Base-by-base conservation (phyloP, 1,140 invertebrate species). In the Asbolus verrucosus region DNA sequence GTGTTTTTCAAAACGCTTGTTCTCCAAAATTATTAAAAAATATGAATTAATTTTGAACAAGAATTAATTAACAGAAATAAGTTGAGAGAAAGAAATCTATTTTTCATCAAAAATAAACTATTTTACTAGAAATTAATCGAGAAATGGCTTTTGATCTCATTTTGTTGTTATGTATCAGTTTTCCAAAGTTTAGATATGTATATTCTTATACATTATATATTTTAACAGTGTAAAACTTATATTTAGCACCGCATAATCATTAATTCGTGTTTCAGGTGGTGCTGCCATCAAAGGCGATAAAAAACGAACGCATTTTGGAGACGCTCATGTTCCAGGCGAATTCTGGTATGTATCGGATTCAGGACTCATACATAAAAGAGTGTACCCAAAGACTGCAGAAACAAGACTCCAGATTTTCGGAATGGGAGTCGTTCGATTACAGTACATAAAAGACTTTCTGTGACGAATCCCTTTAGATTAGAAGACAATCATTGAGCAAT, bases 241-340 rank as follows among this genome's bases (percentile, higher is more conserved):
- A 11, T 5, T 4, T 6, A 36, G n/a, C 11, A 11, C n/a, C 5
- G 11, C 11, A 2, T 11, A n/a, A 36, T 36, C n/a, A n/a, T 6
- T 11, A 19, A 50, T 65, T 65, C 66, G 50, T 60, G 14, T 69
- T 72, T 24, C 81, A 92, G 90, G 91, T 95, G 73, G 94, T 97
- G 31, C 83, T 97, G 71, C 95, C 94, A 36, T 94, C 93, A 31
- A 97, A 96, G 81, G 93, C 94, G 9, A 95, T 97, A 72, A 95
- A 93, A 77, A 95, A 97, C 81, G 94, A 97, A 79, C 86, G 92
- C 21, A 97, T 97, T 69, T 85, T 97, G 68, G 94, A 96, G 81
- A 97, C 95, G 0, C 84, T 97, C 16, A 94, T 96, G 91, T 93
- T 91, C 79, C 95, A 97, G 84, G 94, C 94, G 24, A 95, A 95